Base-by-base conservation (phyloP, 1,140 invertebrate genomes). In the Caenorhabditis brenneri region DNA sequence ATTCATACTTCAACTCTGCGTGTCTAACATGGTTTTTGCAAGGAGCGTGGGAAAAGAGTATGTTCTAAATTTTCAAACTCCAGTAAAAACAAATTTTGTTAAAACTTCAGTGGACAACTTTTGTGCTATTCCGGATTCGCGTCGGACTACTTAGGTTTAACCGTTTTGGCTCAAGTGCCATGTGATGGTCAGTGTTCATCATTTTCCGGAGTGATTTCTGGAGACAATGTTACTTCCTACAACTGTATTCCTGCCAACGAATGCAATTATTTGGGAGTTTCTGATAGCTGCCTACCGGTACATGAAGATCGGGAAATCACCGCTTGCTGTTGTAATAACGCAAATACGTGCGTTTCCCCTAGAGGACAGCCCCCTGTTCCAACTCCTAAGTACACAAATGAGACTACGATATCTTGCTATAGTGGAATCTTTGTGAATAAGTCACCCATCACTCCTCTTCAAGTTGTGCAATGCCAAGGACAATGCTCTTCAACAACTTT, bases 381-480 rank as follows among this genome's bases (percentile, higher is more conserved):
- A n/a, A 33, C 31, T 19, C 80, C 74, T 6, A 19, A 22, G 31
- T 46, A 39, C 31, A 31, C 74, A n/a, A 27, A 4, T 31, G 80
- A 81, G 29, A 42, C 51, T 29, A 82, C 51, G 29, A 84, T 65
- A 16, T 29, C 81, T 27, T 81, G 53, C 27, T 85, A 42, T 16
- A 39, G 36, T 84, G 48, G 69, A 46, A 1, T 83, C 27, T 27
- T 69, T 31, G 36, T 81, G 9, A 46, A 46, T 42, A n/a, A 27
- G 22, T 1, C 15, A 9, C 16, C 27, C 33, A 31, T 27, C 16
- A n/a, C 31, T 12, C 5, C 53, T 19, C 53, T 51, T 5, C 16
- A 15, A 24, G 60, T 48, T 7, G 9, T 19, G 19, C 31, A n/a
- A 3, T 82, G 80, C 27, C 27, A 33, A 22, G 80, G 80, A 19